Base-by-base conservation (phyloP, 2,888 invertebrate genomes). In the Timema cristinae region DNA sequence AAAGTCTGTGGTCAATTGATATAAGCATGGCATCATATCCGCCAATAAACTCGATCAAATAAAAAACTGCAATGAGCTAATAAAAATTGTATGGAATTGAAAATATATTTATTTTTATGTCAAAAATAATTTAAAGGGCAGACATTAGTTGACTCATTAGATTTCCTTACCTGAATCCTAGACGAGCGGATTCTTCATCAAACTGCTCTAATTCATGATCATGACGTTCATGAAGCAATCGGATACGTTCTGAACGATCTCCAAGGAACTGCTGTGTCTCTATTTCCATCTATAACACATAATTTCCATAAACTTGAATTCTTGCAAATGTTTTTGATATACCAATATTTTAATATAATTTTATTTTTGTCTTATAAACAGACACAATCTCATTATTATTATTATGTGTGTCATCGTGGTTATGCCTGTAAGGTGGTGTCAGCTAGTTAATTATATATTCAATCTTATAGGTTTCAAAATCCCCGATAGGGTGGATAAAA, bases 241-340 rank as follows among this genome's bases (percentile, higher is more conserved):
- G 89, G 83, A 96, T 92, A 79, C 95, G 88, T 83, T 97, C 96
- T 54, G 92, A 91, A 71, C 96, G 90, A 83, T 98, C 97, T 80
- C 93, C 92, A 79, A 93, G 88, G 82, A 97, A 97, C 84, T 94
- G 92, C 77, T 92, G 92, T 79, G 93, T 90, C 83, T 98, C 98
- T 75, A 91, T 90, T 83, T 94, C 93, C 95, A 97, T 97, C 93
- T 95, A 80, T 70, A 73, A 73, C 72, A 69, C 7, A 63, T 63
- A 6, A 11, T 59, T 6, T 59, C 15, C 8, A 15, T 59, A n/a
- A 11, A 59, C n/a, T 59, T 32, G 16, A 63, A 47, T 32, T 32
- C 32, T 32, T 32, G 32, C 32, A 32, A 32, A 32, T 32, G 32
- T 32, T 32, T 32, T 32, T 32, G 32, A 32, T 32, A 32, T 32